Base-by-base conservation (phyloP, 1,140 invertebrate genomes). In the Penaeus indicus region DNA sequence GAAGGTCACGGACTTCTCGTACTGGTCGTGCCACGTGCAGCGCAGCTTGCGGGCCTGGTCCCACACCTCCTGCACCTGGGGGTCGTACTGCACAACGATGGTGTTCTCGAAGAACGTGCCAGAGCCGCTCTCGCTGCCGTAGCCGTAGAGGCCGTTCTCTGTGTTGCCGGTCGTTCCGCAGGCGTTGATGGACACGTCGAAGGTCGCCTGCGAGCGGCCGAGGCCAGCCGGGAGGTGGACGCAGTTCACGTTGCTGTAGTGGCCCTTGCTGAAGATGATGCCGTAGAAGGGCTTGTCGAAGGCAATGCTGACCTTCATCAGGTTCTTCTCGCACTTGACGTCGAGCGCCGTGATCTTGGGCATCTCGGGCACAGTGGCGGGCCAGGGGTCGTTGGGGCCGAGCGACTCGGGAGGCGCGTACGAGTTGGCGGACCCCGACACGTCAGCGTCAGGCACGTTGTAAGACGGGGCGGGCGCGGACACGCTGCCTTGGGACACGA, bases 91-190 rank as follows among this genome's bases (percentile, higher is more conserved):
- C 90, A 98, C 96, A 22, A 98, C 97, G 89, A 98, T 97, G 80
- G 97, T 98, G 91, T 98, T 98, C 93, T 98, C 97, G 91, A 98
- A 98, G 92, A 97, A 98, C 0, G 97, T 97, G 0, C 97, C 97
- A 8, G 96, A 97, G 0, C 97, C 97, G 21, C 96, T 95, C 81
- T 97, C 96, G 54, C 96, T 95, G 2, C 96, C 96, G 92, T 97
- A 96, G 61, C 91, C 96, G 91, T 97, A 96, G 1, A 97, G 94
- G 79, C 97, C 96, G 90, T 97, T 97, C 90, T 97, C 96, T 11
- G 97, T 97, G 91, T 97, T 98, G 1, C 97, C 97, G 7, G 96
- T 96, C 5, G 97, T 98, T 42, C 97, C 97, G 92, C 97, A 98
- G 47, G 96, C 95, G 90, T 98, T 97, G 60, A 98, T 96, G 72